Conservation (phyloP, 2,888 invertebrate genomes). For the Cantharis rustica region DNA sequence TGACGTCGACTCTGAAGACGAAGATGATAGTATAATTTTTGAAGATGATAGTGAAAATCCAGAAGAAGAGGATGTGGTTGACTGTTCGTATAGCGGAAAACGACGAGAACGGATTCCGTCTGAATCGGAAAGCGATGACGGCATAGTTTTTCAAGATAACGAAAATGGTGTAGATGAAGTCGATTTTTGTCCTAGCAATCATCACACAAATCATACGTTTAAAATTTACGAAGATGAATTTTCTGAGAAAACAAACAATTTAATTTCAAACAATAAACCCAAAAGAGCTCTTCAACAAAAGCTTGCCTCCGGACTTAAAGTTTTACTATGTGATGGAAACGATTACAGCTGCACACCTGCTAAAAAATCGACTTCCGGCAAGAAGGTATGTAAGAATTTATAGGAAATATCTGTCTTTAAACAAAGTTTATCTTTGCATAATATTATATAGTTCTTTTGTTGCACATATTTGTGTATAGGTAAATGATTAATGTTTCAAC, state of each 20-base stretch:
- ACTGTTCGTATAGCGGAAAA: neutral
- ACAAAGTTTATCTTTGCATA: too few species aligned
- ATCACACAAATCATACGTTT: neutral
- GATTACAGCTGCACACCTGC: neutral
- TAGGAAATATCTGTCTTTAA: neutral
- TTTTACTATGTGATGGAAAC: neutral
- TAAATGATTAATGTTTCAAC: neutral
- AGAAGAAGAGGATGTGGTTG: slow-evolving; percentile 19
- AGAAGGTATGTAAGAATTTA: neutral
- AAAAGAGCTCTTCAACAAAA: neutral
- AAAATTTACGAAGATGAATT: neutral
- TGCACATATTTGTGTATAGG: too few species aligned
- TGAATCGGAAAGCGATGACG: neutral
- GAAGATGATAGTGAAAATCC: slow-evolving; percentile 32
- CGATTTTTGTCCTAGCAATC: neutral
- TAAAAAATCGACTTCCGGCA: neutral
- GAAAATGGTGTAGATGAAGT: neutral
- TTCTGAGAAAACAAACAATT: neutral
- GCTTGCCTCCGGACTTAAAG: neutral
- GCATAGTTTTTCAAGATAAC: neutral
- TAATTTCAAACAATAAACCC: neutral
- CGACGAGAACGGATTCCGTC: neutral
- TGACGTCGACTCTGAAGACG: slow-evolving; percentile 59
- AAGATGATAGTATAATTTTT: slow-evolving; percentile 59
- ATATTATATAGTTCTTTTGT: too few species aligned